phyloP scores from a whole-genome alignment of 2,888 invertebrate species.

The Muscina levida region DNA sequence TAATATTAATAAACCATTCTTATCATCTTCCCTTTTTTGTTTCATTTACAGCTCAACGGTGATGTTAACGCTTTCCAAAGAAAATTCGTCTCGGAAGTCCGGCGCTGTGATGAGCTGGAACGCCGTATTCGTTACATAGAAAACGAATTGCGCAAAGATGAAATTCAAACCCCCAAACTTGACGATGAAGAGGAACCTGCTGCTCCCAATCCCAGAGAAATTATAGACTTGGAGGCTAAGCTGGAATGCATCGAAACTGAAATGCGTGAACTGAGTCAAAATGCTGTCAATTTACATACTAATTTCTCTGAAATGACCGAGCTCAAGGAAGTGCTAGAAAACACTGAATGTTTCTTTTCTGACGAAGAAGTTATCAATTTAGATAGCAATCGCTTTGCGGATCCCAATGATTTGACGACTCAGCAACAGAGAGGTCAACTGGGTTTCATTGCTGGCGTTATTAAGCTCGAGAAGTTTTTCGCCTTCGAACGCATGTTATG shows the following conservation, averaged over 20 bases:
- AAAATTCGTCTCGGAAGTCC: slow-evolving; percentile 91
- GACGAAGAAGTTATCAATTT: slow-evolving; percentile 75
- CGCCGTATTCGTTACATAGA: slow-evolving; percentile 89
- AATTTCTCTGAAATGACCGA: slow-evolving; percentile 96
- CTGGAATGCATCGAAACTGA: slow-evolving; percentile 98
- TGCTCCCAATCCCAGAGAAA: slow-evolving; percentile 88
- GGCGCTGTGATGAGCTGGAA: slow-evolving; percentile 93
- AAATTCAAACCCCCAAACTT: slow-evolving; percentile 85
- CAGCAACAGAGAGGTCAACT: slow-evolving; percentile 77
- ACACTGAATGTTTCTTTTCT: slow-evolving; percentile 85
- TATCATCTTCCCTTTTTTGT: too few species aligned
- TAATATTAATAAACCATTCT: too few species aligned
- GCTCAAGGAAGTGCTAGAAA: slow-evolving; percentile 93
- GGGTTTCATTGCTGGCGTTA: slow-evolving; percentile 92
- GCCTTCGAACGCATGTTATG: slow-evolving; percentile 93
- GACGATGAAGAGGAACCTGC: slow-evolving; percentile 84
- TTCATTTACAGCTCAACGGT: slow-evolving; percentile 85
- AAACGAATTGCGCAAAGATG: slow-evolving; percentile 88
- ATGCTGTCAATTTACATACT: slow-evolving; percentile 94
- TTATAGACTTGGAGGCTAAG: slow-evolving; percentile 90
- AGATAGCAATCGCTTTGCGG: slow-evolving; percentile 83
- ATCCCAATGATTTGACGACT: slow-evolving; percentile 82
- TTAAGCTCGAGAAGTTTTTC: slow-evolving; percentile 89
- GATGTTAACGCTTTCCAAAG: slow-evolving; percentile 90
- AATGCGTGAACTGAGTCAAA: slow-evolving; percentile 94